phyloP scores from a whole-genome alignment of 92 coral and sea anemone species.

The Phenganax stokvisi region DNA sequence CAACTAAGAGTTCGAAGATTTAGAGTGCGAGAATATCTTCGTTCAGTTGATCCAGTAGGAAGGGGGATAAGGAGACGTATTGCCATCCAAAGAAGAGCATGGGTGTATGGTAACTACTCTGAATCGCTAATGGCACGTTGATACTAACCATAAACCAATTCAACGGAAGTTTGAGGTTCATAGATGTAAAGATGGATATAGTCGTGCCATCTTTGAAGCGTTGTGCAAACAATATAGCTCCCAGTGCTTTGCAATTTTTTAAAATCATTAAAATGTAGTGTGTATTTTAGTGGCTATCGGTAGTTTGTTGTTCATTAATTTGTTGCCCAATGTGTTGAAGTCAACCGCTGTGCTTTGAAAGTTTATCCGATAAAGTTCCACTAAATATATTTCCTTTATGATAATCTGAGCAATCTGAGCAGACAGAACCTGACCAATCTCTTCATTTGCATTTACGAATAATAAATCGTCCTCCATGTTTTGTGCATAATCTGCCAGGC shows the following conservation, averaged over 20 bases:
- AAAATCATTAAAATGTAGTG: no score
- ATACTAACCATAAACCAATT: constrained; percentile 52
- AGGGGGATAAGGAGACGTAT: constrained; percentile 51
- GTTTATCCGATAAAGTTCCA: no score
- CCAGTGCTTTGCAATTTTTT: constrained; percentile 32
- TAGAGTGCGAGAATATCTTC: constrained; percentile 44
- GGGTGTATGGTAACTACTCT: constrained; percentile 50
- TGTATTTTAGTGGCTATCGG: no score
- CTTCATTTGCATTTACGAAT: no score
- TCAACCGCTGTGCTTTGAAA: no score
- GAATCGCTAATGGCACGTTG: constrained; percentile 55
- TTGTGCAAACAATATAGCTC: constrained; percentile 50
- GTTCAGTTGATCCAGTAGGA: constrained; percentile 50
- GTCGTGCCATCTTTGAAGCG: constrained; percentile 34
- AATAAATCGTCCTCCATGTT: no score
- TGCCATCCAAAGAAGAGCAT: constrained; percentile 49
- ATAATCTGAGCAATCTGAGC: no score
- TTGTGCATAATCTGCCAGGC: no score
- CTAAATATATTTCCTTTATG: no score
- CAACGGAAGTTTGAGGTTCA: not conserved
- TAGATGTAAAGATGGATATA: constrained; percentile 20
- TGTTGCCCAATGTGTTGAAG: no score
- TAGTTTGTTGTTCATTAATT: no score
- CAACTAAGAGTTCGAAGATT: constrained; percentile 53
- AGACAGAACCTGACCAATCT: no score